phyloP scores from a whole-genome alignment of 2,888 invertebrate species.

The Acanthoscelides obtectus region DNA sequence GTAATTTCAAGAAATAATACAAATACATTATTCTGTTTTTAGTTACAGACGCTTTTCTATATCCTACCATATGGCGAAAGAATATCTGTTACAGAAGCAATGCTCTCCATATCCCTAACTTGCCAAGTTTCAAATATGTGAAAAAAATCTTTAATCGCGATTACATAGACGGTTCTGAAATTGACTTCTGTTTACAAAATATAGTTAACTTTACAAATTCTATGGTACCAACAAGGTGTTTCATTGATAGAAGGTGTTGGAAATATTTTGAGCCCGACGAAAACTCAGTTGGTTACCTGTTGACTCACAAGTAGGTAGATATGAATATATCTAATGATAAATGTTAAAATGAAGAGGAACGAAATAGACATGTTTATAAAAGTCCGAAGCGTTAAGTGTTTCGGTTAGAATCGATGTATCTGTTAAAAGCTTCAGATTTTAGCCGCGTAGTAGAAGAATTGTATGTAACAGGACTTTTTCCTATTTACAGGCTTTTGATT shows the following conservation, averaged over 20 bases:
- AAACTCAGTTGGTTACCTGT: constrained; percentile 20
- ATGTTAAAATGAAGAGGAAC: too few relatives aligned
- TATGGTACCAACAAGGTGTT: constrained; percentile 15
- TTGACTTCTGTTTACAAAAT: constrained; percentile 25
- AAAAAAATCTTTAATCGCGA: constrained; percentile 7
- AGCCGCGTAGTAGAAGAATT: too few relatives aligned
- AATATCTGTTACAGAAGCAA: constrained; percentile 21
- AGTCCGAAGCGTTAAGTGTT: too few relatives aligned
- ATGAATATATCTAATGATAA: too few relatives aligned
- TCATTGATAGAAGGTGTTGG: constrained; percentile 21
- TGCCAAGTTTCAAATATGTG: constrained; percentile 6
- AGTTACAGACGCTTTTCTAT: constrained; percentile 24
- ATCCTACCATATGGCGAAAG: constrained; percentile 27
- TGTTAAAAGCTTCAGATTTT: too few relatives aligned
- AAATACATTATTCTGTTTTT: constrained; percentile 1
- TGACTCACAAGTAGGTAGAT: constrained; percentile 30
- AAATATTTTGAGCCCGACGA: constrained; percentile 7
- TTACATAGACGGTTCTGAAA: constrained; percentile 6
- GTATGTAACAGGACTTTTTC: too few relatives aligned
- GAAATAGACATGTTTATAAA: too few relatives aligned
- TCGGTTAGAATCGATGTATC: too few relatives aligned
- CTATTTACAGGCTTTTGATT: constrained; percentile 26
- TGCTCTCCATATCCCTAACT: constrained; percentile 8
- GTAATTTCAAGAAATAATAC: background rate
- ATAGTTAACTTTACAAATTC: constrained; percentile 16